Evolutionary conservation across 2,888 invertebrate genomes (phyloP), one percentile per base, ranked within the genome.

Genomic region (Frankliniella fusca): DNA sequence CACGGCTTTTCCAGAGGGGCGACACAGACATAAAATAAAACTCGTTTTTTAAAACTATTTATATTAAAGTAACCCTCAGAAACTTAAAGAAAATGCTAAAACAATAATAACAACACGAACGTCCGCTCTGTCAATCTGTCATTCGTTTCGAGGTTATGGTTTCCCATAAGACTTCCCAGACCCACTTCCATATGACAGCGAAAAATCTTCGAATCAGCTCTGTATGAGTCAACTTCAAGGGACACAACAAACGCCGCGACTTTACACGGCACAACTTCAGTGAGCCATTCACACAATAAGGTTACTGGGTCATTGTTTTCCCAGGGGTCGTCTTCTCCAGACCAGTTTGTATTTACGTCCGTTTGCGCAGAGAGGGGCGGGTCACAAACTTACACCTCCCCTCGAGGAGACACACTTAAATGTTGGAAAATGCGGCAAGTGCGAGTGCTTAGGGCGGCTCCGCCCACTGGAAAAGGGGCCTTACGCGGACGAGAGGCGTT

Each of bases 291-390:
- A 61, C 18, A 76, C 23, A 76, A 76, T 76, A 76, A 23, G 70
- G 70, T 76, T 76, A 76, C 70, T 76, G 70, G 70, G 70, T 76
- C 70, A 76, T 23, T 23, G 70, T 76, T 76, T 76, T 76, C 70
- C 70, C 70, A 27, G 3, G 70, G 70, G 70, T 27, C 12, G 27
- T 23, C 23, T 76, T 23, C n/a, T 23, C 11, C 70, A 12, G 70
- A 12, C 9, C 27, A n/a, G 70, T 11, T 70, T 11, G 70, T 70
- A 70, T 70, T 70, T 70, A 76, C 70, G 27, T 27, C 27, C 38
- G 38, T 38, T 3, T 38, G 38, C 38, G 38, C 15, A 15, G 18
- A 15, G 54, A 54, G 18, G 54, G 15, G 18, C 54, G 15, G 54
- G 54, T 15, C 15, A 15, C 15, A 15, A 20, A 5, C 15, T 54